Evolutionary conservation across 2,113 vertebrate genomes (phyloP), one percentile per base, ranked within the genome.

Genomic region (Laticauda colubrina): DNA sequence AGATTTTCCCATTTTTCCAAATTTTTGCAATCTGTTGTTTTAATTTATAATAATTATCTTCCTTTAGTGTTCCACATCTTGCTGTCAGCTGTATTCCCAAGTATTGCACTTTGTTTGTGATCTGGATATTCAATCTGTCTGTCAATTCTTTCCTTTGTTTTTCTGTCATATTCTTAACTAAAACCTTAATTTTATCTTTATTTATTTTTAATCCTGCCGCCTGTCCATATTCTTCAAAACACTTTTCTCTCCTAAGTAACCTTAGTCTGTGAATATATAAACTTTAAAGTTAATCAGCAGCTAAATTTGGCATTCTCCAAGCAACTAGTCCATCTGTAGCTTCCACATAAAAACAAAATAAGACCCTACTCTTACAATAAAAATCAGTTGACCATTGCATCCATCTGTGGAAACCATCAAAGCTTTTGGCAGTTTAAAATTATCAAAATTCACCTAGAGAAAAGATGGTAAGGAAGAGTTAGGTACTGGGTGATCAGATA

Each of bases 321-420:
- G 56, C 20, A 64, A 39, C 85, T 59, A 3, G 45, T 51, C 45
- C 56, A 86, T 87, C 34, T 85, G 26, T 39, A 53, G 45, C 81
- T 91, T 51, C 85, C 15, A 23, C 61, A 88, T 20, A 54, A 92
- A 92, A 88, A 12, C 86, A 88, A 64, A 48, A 59, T 29, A 29
- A 45, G 15, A 10, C 45, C 57, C 48, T 48, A 61, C 12, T 29
- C 45, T 48, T n/a, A 26, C 45, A 64, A 11, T 92, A 92, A 88
- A 92, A 88, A 43, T n/a, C 45, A 54, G 34, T 69, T 86, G 87
- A 51, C 91, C n/a, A 69, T 88, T 92, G 48, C 48, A 92, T 48
- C 85, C 91, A 88, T 48, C 91, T 88, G 85, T 88, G 57, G 57
- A 88, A 92, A 88, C 21, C 91, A 54, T 92, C 48, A 88, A 88